Conservation (phyloP, 2,888 invertebrate species). For the Piscicola geometra region DNA sequence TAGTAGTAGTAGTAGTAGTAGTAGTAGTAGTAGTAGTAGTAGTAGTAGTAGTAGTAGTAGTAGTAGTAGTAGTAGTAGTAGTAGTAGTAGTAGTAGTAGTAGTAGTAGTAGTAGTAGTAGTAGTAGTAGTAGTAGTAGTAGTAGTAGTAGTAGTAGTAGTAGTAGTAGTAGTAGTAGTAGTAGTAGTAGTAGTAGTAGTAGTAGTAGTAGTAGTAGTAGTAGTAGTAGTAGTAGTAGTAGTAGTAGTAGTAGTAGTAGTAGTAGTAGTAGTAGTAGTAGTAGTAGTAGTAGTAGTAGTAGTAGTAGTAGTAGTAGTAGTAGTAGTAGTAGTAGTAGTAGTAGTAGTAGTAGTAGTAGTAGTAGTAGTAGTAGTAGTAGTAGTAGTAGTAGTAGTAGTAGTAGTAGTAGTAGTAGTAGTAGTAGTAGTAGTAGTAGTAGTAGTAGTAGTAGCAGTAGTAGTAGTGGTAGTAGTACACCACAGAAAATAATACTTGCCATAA, state of each 20-base stretch:
- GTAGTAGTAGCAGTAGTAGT: conserved; percentile 20
- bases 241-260: conserved; percentile 34
- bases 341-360: conserved; percentile 19
- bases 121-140: conserved; percentile 24
- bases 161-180: too few relatives aligned
- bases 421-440: conserved; percentile 24
- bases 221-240: conserved; percentile 33
- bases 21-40: conserved; percentile 22
- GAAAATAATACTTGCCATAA: too few relatives aligned
- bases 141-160: neutral
- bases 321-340: conserved; percentile 24
- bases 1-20: conserved; percentile 24
- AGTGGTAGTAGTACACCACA: conserved; percentile 5
- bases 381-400: conserved; percentile 24
- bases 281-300: conserved; percentile 21
- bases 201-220: conserved; percentile 9
- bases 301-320: conserved; percentile 24
- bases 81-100: conserved; percentile 24
- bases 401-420: conserved; percentile 24
- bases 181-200: too few relatives aligned
- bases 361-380: conserved; percentile 19
- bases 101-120: conserved; percentile 24
- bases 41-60: conserved; percentile 24
- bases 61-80: conserved; percentile 24
- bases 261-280: conserved; percentile 34